Evolutionary conservation across 2,888 invertebrate species (phyloP).

Genomic region (Salpingus planirostris): DNA sequence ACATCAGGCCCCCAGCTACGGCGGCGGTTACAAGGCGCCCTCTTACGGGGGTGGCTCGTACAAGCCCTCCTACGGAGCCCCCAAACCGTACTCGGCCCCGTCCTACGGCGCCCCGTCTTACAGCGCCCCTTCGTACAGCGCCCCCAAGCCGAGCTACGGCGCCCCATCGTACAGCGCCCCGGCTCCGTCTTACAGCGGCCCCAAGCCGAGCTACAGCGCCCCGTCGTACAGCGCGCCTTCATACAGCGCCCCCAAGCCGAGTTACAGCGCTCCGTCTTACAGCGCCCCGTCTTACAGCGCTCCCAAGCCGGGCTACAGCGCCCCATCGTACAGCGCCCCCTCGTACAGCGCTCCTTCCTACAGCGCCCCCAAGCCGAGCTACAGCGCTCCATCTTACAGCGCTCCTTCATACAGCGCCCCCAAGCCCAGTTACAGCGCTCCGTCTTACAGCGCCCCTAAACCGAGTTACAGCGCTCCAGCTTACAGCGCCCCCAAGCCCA

Average conservation of each 20-base stretch:
- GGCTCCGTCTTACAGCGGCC: constrained; percentile 6
- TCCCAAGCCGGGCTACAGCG: constrained; percentile 8
- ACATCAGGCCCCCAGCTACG: constrained; percentile 2
- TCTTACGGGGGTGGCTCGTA: constrained; percentile 12
- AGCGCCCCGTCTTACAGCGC: constrained; percentile 8
- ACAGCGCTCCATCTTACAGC: constrained; percentile 11
- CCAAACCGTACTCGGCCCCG: constrained; percentile 16
- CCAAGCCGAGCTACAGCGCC: constrained; percentile 13
- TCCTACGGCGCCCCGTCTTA: constrained; percentile 13
- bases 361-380: background rate
- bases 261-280: constrained; percentile 3
- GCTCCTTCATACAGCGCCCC: constrained; percentile 13
- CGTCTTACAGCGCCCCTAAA: constrained; percentile 11
- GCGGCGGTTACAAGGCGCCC: constrained; percentile 5
- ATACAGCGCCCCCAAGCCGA: constrained; percentile 8
- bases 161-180: constrained; percentile 8
- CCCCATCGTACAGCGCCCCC: constrained; percentile 7
- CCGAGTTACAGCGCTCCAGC: constrained; percentile 14
- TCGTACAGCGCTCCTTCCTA: constrained; percentile 8
- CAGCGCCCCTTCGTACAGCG: constrained; percentile 10
- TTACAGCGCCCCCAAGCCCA: constrained; percentile 8
- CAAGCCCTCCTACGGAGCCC: constrained; percentile 9
- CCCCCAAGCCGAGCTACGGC: constrained; percentile 15
- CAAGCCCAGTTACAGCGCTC: constrained; percentile 8
- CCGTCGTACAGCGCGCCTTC: constrained; percentile 7